These are phyloP conservation scores for Meloe dianella DNA, from an alignment of 2,888 invertebrate genomes.

Conservation along the genomic window DNA sequence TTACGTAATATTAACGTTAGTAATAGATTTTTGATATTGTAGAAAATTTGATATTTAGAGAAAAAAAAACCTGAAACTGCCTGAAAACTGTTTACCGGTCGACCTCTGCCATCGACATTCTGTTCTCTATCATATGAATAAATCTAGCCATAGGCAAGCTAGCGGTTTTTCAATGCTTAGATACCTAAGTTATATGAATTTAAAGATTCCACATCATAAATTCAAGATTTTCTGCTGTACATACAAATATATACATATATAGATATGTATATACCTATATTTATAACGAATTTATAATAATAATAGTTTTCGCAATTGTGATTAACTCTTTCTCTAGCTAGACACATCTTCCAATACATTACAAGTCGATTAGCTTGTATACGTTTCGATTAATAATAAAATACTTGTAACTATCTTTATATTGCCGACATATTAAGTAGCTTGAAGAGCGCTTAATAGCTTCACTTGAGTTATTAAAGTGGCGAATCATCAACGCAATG, in stretches of 20 bases:
- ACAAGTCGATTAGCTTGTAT: background rate
- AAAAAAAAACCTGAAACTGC: background rate
- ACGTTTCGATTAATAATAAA: background rate
- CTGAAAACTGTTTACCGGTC: constrained; percentile 9
- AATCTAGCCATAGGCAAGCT: constrained; percentile 10
- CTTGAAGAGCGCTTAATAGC: constrained; percentile 1
- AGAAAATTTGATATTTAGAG: background rate
- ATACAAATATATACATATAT: background rate
- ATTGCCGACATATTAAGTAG: background rate
- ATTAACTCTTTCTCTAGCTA: background rate
- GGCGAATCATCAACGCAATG: constrained; percentile 6
- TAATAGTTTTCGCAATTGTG: background rate
- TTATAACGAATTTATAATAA: background rate
- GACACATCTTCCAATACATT: background rate
- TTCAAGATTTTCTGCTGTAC: background rate
- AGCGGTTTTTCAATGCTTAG: constrained; percentile 4
- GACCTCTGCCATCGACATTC: constrained; percentile 13
- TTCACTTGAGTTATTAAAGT: background rate
- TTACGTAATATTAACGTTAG: background rate
- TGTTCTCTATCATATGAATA: constrained; percentile 9
- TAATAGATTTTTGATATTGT: background rate
- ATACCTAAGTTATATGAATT: background rate
- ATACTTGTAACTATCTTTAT: background rate
- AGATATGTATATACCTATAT: background rate
- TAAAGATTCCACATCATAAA: background rate